Percentiles rank a stretch among this genome's conserved stretches.
phyloP scores from a whole-genome alignment of 2,797 vertebrate species.

The Chiroxiphia lanceolata region DNA sequence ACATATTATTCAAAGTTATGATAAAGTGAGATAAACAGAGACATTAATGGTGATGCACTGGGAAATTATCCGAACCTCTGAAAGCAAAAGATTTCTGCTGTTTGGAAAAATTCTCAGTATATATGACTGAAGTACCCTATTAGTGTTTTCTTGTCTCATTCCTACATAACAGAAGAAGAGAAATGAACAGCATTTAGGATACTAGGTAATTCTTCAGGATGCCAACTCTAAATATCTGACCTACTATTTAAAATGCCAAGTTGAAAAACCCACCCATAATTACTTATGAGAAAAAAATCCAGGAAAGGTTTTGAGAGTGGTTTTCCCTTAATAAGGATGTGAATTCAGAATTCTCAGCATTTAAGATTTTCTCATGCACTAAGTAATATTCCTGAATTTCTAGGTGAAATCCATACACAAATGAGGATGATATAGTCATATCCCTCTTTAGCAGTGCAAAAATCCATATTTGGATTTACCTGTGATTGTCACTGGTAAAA shows the following conservation, averaged over 20 bases:
- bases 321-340: background rate
- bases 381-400: background rate
- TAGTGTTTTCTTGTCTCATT: conserved; percentile 2
- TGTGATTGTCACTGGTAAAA: background rate
- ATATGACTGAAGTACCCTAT: background rate
- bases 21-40: conserved; percentile 63
- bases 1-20: conserved; percentile 60
- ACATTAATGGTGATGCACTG: background rate
- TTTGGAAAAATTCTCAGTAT: conserved; percentile 8
- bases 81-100: conserved; percentile 31
- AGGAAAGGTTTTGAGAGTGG: background rate
- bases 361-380: background rate
- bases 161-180: background rate
- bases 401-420: background rate
- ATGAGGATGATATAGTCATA: background rate
- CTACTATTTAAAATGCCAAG: background rate
- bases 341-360: background rate
- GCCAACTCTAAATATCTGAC: background rate
- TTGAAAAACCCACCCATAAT: background rate
- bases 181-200: background rate
- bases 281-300: background rate
- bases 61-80: conserved; percentile 12
- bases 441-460: background rate
- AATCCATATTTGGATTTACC: background rate
- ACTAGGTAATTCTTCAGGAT: background rate